A percentile compares a stretch with the other conserved stretches of the same genome.
Evolutionary conservation across 2,888 invertebrate genomes (phyloP).

Genomic region (Bedellia somnulentella): DNA sequence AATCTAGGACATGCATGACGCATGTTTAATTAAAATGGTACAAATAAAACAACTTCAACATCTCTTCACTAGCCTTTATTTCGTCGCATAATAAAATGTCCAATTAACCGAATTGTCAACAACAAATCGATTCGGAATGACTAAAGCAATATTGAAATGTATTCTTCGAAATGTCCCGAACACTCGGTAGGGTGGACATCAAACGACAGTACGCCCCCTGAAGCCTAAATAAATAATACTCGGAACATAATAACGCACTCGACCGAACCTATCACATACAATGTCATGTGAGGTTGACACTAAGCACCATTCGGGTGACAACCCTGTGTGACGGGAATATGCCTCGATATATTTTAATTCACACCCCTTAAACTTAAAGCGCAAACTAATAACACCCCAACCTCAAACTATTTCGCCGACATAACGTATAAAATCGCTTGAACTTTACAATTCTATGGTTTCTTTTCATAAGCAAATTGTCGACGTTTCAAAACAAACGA

Average conservation of each 20-base stretch:
- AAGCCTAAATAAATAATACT: constrained; percentile 7
- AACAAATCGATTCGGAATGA: too few relatives aligned
- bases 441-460: background rate
- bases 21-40: too few relatives aligned
- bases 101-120: too few relatives aligned
- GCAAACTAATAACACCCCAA: constrained; percentile 10
- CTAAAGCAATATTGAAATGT: too few relatives aligned
- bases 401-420: constrained; percentile 8
- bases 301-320: constrained; percentile 44
- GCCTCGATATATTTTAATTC: constrained; percentile 52
- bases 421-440: background rate
- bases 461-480: constrained; percentile 39
- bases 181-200: too few relatives aligned
- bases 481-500: constrained; percentile 13
- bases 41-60: too few relatives aligned
- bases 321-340: constrained; percentile 29
- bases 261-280: constrained; percentile 42
- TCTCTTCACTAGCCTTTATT: too few relatives aligned
- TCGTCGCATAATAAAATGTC: too few relatives aligned
- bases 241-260: constrained; percentile 26
- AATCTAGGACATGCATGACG: too few relatives aligned
- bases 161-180: too few relatives aligned
- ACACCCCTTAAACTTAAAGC: constrained; percentile 31
- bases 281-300: constrained; percentile 45
- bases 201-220: constrained; percentile 3